Conservation (phyloP, 35 echinoderm and acorn worm genomes). For the Heliocidaris tuberculata region DNA sequence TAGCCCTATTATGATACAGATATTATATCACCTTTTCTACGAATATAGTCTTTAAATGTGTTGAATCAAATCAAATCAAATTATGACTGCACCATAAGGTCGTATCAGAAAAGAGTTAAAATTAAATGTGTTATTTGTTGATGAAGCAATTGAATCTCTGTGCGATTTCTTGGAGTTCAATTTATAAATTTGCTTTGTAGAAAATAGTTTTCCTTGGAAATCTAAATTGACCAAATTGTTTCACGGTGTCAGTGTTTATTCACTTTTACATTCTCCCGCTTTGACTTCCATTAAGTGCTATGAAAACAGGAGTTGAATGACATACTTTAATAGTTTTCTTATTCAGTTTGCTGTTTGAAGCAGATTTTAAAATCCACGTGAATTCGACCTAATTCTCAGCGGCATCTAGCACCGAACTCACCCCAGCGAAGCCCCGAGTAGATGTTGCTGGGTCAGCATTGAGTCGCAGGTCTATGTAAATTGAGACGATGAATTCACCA, state of each 20-base stretch:
- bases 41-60: too few relatives aligned
- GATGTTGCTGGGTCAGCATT: neutral
- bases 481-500: neutral
- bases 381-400: slow-evolving; percentile 14
- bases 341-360: neutral
- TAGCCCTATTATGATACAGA: too few relatives aligned
- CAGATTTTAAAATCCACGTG: neutral
- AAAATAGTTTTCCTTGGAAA: neutral
- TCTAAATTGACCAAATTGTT: neutral
- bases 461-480: neutral
- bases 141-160: neutral
- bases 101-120: too few relatives aligned
- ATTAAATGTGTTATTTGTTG: too few relatives aligned
- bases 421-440: neutral
- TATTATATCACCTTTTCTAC: too few relatives aligned
- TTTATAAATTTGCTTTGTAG: too few relatives aligned
- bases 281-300: neutral
- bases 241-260: neutral
- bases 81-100: too few relatives aligned
- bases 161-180: neutral
- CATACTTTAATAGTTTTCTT: neutral
- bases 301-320: neutral
- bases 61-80: too few relatives aligned
- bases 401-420: neutral
- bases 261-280: neutral